Conservation (phyloP, 2,113 vertebrate genomes). For the Campylomormyrus numenius region DNA sequence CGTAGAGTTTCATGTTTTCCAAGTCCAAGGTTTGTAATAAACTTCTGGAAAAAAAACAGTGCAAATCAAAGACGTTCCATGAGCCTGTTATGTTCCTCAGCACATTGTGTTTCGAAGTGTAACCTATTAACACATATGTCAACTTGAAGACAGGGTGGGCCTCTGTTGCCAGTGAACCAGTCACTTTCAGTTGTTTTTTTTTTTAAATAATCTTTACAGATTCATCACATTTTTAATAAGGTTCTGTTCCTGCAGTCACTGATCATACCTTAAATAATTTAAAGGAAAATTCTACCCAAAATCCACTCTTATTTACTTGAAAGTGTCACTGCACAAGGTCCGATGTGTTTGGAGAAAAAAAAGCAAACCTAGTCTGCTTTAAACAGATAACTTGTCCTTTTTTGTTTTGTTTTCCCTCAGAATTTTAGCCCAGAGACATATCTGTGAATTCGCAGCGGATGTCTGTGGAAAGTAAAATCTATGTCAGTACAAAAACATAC, state of each 20-base stretch:
- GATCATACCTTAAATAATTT: neutral
- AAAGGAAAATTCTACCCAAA: neutral
- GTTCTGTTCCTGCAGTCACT: neutral
- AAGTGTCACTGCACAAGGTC: neutral
- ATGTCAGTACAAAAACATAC: neutral
- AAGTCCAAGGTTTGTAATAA: constrained; percentile 7
- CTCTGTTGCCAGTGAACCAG: neutral
- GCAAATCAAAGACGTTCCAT: neutral
- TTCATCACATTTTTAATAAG: neutral
- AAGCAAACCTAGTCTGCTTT: neutral
- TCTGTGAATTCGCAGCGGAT: neutral
- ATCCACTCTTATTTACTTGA: neutral
- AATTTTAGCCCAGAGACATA: neutral
- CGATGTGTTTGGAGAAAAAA: neutral
- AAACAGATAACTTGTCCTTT: neutral
- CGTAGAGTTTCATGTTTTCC: neutral
- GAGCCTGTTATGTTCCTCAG: neutral
- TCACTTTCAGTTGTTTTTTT: neutral
- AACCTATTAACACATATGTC: neutral
- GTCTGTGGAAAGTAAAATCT: neutral
- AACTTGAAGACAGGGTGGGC: neutral
- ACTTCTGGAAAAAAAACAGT: neutral
- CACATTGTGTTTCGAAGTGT: neutral
- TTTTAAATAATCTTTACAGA: neutral
- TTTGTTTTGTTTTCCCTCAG: too few relatives aligned